Conservation (phyloP, 1,140 invertebrate genomes). For the Orius laevigatus region DNA sequence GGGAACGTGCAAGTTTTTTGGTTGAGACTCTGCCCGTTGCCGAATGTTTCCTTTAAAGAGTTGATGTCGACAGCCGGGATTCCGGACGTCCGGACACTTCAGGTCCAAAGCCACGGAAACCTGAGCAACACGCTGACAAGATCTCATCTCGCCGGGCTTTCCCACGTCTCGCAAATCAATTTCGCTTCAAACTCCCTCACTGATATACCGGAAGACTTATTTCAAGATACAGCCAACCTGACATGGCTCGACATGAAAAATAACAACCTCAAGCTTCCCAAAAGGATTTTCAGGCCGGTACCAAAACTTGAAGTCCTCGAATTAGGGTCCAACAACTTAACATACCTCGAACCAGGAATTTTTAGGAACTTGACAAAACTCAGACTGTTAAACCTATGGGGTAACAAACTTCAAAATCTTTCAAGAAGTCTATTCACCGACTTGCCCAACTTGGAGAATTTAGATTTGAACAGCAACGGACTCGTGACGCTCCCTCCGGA, state of each 20-base stretch:
- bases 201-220: slow-evolving; percentile 37
- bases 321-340: slow-evolving; percentile 40
- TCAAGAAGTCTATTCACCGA: slow-evolving; percentile 38
- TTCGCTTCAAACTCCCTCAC: slow-evolving; percentile 32
- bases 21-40: slow-evolving; percentile 23
- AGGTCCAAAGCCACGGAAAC: slow-evolving; percentile 31
- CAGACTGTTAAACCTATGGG: slow-evolving; percentile 39
- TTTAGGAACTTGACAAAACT: slow-evolving; percentile 40
- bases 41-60: slow-evolving; percentile 21
- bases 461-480: slow-evolving; percentile 43
- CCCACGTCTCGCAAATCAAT: slow-evolving; percentile 29
- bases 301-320: slow-evolving; percentile 39
- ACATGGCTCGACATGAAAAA: slow-evolving; percentile 38
- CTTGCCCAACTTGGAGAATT: slow-evolving; percentile 34
- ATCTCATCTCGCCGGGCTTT: slow-evolving; percentile 34
- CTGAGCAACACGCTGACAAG: slow-evolving; percentile 30
- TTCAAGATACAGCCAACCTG: slow-evolving; percentile 36
- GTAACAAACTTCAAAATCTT: slow-evolving; percentile 39
- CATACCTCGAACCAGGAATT: slow-evolving; percentile 34
- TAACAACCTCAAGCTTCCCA: slow-evolving; percentile 30
- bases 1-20: neutral
- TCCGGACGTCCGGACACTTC: slow-evolving; percentile 27
- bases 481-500: slow-evolving; percentile 35
- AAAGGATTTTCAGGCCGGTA: slow-evolving; percentile 24
- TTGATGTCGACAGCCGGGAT: slow-evolving; percentile 26